Percentiles rank a stretch among this genome's conserved stretches.
These are phyloP conservation scores for Phrynosoma blainvillii DNA, from an alignment of 2,113 vertebrate genomes.

Conservation along the genomic window DNA sequence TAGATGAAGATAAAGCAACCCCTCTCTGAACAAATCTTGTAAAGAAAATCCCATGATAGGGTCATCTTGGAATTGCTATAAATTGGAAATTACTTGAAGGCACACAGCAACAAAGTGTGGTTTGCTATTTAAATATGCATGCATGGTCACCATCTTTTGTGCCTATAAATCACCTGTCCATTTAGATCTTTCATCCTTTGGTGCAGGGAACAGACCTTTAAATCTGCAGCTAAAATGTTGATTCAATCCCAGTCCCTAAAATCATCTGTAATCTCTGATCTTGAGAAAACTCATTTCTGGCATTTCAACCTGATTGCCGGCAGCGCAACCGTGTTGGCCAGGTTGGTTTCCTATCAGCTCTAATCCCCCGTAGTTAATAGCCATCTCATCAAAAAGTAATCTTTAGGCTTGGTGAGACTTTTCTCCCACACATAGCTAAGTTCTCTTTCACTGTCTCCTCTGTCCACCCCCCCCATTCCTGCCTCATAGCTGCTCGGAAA, in stretches of 20 bases:
- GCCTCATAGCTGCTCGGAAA: not conserved
- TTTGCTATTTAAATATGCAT: too few species aligned
- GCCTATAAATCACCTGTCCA: not conserved
- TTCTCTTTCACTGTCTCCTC: not conserved
- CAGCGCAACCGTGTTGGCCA: not conserved
- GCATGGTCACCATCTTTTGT: too few species aligned
- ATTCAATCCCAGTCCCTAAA: not conserved
- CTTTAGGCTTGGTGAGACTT: constrained; percentile 1
- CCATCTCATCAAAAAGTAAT: not conserved
- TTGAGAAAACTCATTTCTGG: not conserved
- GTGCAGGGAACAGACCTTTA: not conserved
- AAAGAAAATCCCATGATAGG: too few species aligned
- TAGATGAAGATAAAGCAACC: too few species aligned
- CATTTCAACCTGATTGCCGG: not conserved
- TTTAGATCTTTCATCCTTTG: not conserved
- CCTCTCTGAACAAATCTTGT: too few species aligned
- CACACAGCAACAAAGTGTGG: too few species aligned
- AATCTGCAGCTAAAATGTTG: not conserved
- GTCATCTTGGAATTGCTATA: too few species aligned
- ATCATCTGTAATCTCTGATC: not conserved
- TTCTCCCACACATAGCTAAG: not conserved
- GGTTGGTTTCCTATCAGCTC: not conserved
- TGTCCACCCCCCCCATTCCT: not conserved
- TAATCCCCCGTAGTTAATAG: not conserved
- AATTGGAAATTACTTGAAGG: too few species aligned